Evolutionary conservation across 1,140 invertebrate species (phyloP), one percentile per base, ranked within the genome.

Genomic region (Phymastichus coffea): DNA sequence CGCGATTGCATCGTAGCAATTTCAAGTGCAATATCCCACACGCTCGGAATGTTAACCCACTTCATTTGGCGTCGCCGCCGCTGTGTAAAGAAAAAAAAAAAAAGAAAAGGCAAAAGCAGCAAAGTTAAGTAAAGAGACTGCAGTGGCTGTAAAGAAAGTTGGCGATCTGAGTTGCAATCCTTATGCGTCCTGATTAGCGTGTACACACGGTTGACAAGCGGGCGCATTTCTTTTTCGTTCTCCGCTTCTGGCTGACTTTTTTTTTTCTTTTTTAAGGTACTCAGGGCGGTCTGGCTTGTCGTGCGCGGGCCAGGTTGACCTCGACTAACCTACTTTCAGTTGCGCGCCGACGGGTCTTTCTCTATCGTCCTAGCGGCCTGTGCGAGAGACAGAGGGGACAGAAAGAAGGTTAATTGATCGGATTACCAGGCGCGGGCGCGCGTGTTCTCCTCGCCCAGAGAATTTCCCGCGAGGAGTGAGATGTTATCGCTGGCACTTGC

Each of bases 371-470:
- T 25, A 12, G 25, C n/a, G 46, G 22, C 41, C 46, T 26, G 28
- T 12, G 12, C 14, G 44, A 17, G 51, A 10, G 17, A 14, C 20
- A 19, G 30, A 23, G 33, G 15, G 53, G 30, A 44, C 23, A 40
- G 41, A 57, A 57, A 25, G 54, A 47, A 57, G 35, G 23, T 38
- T 49, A 57, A 57, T 57, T 40, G 55, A 57, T 57, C 55, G 46
- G 46, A 57, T 57, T 49, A 57, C 25, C 30, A 19, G 33, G 35
- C 46, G 20, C 17, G 25, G 23, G 33, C 17, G 14, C 35, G n/a
- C n/a, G n/a, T n/a, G n/a, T n/a, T n/a, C n/a, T n/a, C n/a, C n/a
- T n/a, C n/a, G n/a, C n/a, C n/a, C n/a, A n/a, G n/a, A n/a, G n/a
- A n/a, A n/a, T n/a, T n/a, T n/a, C n/a, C n/a, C n/a, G n/a, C n/a